Percentiles rank a stretch among this genome's conserved stretches.
Evolutionary conservation across 2,888 invertebrate genomes (phyloP).

Genomic region (Dasypolia templi): DNA sequence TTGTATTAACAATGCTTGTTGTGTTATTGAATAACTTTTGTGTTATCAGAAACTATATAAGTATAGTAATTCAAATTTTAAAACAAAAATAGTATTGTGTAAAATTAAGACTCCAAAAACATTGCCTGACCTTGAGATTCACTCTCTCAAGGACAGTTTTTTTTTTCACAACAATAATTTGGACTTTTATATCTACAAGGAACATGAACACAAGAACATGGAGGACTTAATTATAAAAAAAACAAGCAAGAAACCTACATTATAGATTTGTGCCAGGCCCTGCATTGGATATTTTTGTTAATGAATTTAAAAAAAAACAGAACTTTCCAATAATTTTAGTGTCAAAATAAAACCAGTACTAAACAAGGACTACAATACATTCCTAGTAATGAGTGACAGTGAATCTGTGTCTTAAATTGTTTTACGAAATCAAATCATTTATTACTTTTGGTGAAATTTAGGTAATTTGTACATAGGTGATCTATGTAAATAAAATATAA

Average conservation of each 20-base stretch:
- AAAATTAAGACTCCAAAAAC: not conserved
- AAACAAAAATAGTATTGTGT: not conserved
- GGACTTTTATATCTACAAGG: not conserved
- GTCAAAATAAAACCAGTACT: not conserved
- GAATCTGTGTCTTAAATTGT: not conserved
- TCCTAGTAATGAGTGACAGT: not conserved
- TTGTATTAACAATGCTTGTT: constrained; percentile 27
- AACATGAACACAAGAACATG: not conserved
- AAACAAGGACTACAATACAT: not conserved
- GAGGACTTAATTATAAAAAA: not conserved
- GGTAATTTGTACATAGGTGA: not conserved
- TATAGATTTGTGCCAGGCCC: no score
- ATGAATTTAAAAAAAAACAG: not conserved
- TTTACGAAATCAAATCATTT: not conserved
- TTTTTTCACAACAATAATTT: no score
- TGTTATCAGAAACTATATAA: constrained; percentile 29
- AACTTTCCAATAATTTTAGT: not conserved
- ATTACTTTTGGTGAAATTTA: not conserved
- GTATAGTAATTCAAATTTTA: not conserved
- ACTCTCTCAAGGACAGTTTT: not conserved
- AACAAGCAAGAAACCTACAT: no score
- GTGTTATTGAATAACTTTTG: constrained; percentile 16
- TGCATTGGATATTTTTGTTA: not conserved
- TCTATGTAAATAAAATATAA: no score
- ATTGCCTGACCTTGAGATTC: not conserved